Evolutionary conservation across 2,888 invertebrate species (phyloP).

Genomic region (Lumbricus terrestris): DNA sequence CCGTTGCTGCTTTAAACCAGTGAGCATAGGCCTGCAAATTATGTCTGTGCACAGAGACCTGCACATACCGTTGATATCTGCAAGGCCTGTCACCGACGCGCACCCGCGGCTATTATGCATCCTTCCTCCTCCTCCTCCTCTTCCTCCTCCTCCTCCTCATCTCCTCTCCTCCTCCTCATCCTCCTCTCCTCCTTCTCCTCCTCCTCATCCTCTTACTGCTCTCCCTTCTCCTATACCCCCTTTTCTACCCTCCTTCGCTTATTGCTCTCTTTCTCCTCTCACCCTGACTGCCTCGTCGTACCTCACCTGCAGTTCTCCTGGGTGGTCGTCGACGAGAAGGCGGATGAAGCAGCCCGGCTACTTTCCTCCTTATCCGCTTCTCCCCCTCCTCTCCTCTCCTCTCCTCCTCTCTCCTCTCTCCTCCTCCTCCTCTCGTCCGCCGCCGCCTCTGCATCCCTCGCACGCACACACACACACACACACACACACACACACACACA

Average conservation of each 20-base stretch:
- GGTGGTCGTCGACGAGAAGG: conserved; percentile 3
- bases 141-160: background rate
- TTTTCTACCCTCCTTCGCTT: background rate
- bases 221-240: background rate
- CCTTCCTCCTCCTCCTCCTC: background rate
- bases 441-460: background rate
- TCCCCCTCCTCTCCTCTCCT: too few relatives aligned
- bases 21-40: background rate
- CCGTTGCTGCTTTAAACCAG: background rate
- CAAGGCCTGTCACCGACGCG: conserved; percentile 3
- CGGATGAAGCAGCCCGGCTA: background rate
- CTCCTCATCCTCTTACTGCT: background rate
- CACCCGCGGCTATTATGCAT: background rate
- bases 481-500: too few relatives aligned
- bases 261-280: background rate
- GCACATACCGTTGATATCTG: background rate
- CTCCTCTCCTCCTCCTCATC: background rate
- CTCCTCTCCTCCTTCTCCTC: background rate
- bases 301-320: conserved; percentile 3
- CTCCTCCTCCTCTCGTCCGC: background rate
- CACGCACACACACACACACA: background rate
- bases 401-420: background rate
- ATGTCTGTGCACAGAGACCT: background rate
- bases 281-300: background rate
- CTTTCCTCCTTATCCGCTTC: background rate